These are phyloP conservation scores for Cydia strobilella DNA, from an alignment of 1,140 invertebrate genomes.

Conservation along the genomic window DNA sequence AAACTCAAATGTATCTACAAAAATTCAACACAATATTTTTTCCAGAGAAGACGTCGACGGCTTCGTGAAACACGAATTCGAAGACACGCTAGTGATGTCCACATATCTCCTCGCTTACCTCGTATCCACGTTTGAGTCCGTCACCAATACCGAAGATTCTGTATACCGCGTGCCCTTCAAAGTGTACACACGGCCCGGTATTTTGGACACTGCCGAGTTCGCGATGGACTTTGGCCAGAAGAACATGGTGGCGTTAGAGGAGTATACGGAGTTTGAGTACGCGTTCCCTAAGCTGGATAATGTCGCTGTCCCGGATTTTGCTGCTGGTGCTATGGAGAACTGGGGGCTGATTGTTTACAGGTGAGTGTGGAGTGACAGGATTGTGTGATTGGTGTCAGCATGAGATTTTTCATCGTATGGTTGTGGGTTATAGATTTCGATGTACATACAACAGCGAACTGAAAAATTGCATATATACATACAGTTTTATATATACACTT, in stretches of 20 bases:
- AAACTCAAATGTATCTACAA: no score
- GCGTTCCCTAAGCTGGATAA: conserved; percentile 83
- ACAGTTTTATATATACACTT: no score
- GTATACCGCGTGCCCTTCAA: conserved; percentile 68
- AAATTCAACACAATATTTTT: neutral
- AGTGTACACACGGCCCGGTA: conserved; percentile 85
- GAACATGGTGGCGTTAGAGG: conserved; percentile 78
- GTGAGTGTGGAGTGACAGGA: no score
- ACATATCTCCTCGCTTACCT: conserved; percentile 89
- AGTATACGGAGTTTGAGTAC: conserved; percentile 78
- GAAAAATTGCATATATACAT: no score
- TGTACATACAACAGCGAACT: no score
- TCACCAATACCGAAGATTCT: conserved; percentile 58
- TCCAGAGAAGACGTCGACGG: conserved; percentile 53
- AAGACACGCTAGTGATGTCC: conserved; percentile 82
- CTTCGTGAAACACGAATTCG: conserved; percentile 63
- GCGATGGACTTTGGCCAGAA: conserved; percentile 80
- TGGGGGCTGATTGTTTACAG: conserved; percentile 90
- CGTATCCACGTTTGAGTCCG: conserved; percentile 84
- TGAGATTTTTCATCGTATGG: no score
- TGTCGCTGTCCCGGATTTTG: conserved; percentile 88
- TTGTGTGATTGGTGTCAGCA: no score
- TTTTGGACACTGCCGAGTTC: conserved; percentile 81
- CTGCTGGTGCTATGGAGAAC: conserved; percentile 91
- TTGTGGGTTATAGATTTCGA: no score